A percentile compares a stretch with the other conserved stretches of the same genome.
Evolutionary conservation across 2,888 invertebrate genomes (phyloP).

Genomic region (Scaptomyza cyrtandrae): DNA sequence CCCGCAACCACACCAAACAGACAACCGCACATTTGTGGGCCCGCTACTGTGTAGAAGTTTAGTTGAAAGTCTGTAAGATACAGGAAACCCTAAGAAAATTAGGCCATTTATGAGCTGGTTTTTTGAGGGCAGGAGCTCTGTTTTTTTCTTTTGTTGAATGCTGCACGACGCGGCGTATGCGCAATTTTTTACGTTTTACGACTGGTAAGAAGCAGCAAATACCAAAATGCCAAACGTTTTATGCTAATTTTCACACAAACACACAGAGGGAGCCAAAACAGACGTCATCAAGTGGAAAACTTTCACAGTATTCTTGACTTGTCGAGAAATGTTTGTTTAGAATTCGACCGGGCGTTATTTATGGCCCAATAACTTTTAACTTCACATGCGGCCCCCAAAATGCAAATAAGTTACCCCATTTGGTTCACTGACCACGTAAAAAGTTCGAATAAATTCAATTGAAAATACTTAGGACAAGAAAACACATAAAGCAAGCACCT

Average conservation of each 20-base stretch:
- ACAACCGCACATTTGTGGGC: slow-evolving; percentile 40
- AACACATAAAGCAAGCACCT: neutral
- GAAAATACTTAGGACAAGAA: neutral
- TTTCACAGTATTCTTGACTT: slow-evolving; percentile 55
- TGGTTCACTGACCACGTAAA: slow-evolving; percentile 34
- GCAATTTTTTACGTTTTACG: slow-evolving; percentile 65
- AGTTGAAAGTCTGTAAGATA: slow-evolving; percentile 14
- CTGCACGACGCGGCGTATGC: slow-evolving; percentile 48
- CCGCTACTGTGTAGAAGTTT: slow-evolving; percentile 4
- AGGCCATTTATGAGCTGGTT: slow-evolving; percentile 67
- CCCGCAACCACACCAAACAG: slow-evolving; percentile 7
- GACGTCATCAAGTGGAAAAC: slow-evolving; percentile 65
- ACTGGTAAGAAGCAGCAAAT: slow-evolving; percentile 67
- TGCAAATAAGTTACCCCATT: slow-evolving; percentile 70
- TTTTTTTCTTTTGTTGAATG: neutral
- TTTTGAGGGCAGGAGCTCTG: neutral
- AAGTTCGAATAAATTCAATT: slow-evolving; percentile 53
- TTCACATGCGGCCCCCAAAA: slow-evolving; percentile 72
- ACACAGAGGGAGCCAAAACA: slow-evolving; percentile 8
- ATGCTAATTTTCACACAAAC: slow-evolving; percentile 68
- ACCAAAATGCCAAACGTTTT: slow-evolving; percentile 62
- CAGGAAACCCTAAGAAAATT: slow-evolving; percentile 59
- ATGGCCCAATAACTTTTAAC: slow-evolving; percentile 80
- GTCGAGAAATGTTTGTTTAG: slow-evolving; percentile 74
- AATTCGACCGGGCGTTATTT: slow-evolving; percentile 76